Base-by-base conservation (phyloP, 2,888 invertebrate genomes). In the Thymelicus sylvestris region DNA sequence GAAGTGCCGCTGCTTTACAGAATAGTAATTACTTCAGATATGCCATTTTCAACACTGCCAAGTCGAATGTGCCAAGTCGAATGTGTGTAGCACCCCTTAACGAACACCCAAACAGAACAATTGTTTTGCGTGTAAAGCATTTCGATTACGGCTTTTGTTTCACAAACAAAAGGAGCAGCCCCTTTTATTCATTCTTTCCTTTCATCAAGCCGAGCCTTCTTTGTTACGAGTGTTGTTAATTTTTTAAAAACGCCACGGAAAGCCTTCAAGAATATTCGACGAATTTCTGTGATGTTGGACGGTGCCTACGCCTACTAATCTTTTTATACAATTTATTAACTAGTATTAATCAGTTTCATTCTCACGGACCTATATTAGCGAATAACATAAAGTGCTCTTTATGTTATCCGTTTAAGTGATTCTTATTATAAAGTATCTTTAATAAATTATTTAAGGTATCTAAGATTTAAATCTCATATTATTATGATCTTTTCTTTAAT, bases 121-220 rank as follows among this genome's bases (percentile, higher is more conserved):
- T 55, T 41, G 50, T 60, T 67, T 60, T 47, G 48, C 61, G 60
- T 67, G 61, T 24, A 61, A 61, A 67, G 50, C 50, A 67, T 67
- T 67, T 48, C 67, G 61, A 67, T 67, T 67, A 61, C 61, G 19
- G n/a, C 67, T 39, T 66, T 67, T 67, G 67, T 67, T 61, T 67
- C 60, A 61, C 8, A 50, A 47, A 67, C 67, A 67, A 67, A 61
- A 48, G 60, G 60, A 48, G 44, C 66, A 19, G 67, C 50, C 67
- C 66, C 59, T 66, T 65, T 63, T 13, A 65, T 65, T 65, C 66
- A 44, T 67, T 67, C 60, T 15, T 65, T 39, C n/a, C 39, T 50
- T 64, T 64, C 64, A 50, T 64, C 50, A 38, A 65, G 55, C 41
- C 12, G 41, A 65, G 65, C 55, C 41, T 39, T 55, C 24, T 39